Conservation (phyloP, 92 coral and sea anemone genomes). For the Umimayanthus kanabou region DNA sequence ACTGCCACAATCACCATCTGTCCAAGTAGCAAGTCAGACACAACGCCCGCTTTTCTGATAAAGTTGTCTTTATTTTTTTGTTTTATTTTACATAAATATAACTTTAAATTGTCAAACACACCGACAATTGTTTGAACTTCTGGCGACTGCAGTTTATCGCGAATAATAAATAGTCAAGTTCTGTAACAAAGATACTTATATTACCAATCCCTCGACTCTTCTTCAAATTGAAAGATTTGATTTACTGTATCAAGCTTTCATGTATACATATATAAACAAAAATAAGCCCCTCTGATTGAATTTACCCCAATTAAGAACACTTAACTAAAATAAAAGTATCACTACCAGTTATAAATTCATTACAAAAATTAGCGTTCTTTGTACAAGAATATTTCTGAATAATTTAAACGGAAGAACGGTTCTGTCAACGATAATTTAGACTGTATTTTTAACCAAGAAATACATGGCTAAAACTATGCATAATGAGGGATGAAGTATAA, state of each 20-base stretch:
- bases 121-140: background rate
- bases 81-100: background rate
- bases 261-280: background rate
- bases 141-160: background rate
- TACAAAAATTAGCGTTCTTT: conserved; percentile 3
- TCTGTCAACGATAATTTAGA: no score
- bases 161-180: no score
- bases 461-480: background rate
- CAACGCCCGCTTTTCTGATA: background rate
- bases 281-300: no score
- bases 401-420: no score
- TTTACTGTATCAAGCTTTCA: no score
- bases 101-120: background rate
- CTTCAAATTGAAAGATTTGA: background rate
- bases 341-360: background rate
- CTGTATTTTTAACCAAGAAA: background rate
- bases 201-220: background rate
- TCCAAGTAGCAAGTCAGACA: background rate
- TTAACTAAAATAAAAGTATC: background rate
- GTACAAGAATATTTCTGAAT: background rate
- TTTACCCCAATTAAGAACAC: background rate
- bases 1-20: no score
- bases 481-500: no score
- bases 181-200: background rate
- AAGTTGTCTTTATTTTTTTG: background rate